phyloP scores from a whole-genome alignment of 2,113 vertebrate genomes.

The Gorsachius goisagi region DNA sequence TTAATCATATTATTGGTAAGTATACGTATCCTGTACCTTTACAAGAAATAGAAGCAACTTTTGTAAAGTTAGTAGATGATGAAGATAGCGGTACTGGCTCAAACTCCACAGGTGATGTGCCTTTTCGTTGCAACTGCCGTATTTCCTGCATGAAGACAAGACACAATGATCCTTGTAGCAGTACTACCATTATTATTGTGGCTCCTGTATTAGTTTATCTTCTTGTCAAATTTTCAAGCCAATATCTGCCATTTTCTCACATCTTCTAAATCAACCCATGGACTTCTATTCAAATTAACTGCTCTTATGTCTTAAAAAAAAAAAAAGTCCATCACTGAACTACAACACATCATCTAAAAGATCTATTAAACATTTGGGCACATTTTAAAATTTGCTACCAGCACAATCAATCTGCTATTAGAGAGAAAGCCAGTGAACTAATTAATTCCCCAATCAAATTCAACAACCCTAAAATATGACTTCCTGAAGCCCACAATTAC shows the following conservation, averaged over 20 bases:
- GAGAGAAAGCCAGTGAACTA: neutral
- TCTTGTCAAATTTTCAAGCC: neutral
- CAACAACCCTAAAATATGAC: neutral
- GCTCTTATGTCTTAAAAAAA: neutral
- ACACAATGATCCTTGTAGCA: neutral
- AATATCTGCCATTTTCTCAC: neutral
- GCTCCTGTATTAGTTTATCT: neutral
- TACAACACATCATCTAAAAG: neutral
- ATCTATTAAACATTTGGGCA: neutral
- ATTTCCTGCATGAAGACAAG: slow-evolving; percentile 78
- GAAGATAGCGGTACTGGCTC: slow-evolving; percentile 82
- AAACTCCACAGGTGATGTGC: slow-evolving; percentile 76
- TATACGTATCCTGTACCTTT: slow-evolving; percentile 73
- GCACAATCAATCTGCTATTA: neutral
- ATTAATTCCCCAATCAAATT: neutral
- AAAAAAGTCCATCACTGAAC: neutral
- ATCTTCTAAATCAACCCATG: neutral
- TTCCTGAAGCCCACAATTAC: slow-evolving; percentile 70
- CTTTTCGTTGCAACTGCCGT: slow-evolving; percentile 78
- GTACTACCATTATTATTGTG: neutral
- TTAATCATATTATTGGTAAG: neutral
- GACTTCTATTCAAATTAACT: neutral
- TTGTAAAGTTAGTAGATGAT: slow-evolving; percentile 86
- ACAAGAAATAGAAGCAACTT: slow-evolving; percentile 87
- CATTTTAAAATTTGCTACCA: neutral